Evolutionary conservation across 2,888 invertebrate species (phyloP).

Genomic region (Crematogaster levior): DNA sequence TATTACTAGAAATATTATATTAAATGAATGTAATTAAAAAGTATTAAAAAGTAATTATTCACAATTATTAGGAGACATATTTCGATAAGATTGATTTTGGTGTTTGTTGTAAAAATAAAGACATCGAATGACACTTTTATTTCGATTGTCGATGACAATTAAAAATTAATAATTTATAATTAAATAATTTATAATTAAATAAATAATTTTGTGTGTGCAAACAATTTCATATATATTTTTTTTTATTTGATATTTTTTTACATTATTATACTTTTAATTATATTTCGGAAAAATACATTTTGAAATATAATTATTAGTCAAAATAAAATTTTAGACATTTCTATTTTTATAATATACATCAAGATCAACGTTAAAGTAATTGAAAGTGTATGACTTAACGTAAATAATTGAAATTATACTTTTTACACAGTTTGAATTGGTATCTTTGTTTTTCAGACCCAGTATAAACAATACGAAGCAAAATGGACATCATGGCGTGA

Average conservation of each 20-base stretch:
- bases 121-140: neutral
- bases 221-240: too few relatives aligned
- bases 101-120: neutral
- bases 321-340: neutral
- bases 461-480: constrained; percentile 94
- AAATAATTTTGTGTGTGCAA: too few relatives aligned
- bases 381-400: neutral
- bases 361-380: neutral
- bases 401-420: neutral
- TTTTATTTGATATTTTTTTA: neutral
- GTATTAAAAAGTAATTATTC: neutral
- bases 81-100: constrained; percentile 4
- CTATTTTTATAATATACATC: constrained; percentile 1
- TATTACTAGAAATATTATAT: neutral
- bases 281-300: neutral
- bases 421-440: neutral
- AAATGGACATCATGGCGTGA: constrained; percentile 95
- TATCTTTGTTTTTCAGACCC: constrained; percentile 84
- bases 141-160: neutral
- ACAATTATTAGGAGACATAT: neutral
- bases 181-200: too few relatives aligned
- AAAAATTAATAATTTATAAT: too few relatives aligned
- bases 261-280: neutral
- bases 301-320: neutral
- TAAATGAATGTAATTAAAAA: neutral